These are phyloP conservation scores for Heliconius nattereri DNA, from an alignment of 1,140 invertebrate species.

Conservation along the genomic window DNA sequence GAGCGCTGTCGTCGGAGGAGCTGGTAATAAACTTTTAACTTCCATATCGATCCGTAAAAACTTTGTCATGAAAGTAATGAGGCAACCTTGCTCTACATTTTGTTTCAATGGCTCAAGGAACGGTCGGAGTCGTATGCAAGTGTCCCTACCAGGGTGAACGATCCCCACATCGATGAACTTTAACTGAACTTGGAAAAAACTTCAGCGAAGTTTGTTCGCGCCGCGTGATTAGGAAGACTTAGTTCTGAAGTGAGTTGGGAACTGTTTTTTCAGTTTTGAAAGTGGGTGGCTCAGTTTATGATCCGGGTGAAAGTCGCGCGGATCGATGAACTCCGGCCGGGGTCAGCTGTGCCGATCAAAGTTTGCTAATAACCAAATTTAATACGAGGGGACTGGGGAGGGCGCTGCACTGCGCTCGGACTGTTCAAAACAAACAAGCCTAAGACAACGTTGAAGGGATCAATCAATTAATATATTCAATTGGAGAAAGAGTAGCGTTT, in stretches of 20 bases:
- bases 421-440: conserved; percentile 44
- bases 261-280: conserved; percentile 80
- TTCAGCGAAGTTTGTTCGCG: conserved; percentile 74
- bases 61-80: conserved; percentile 73
- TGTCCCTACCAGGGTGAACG: conserved; percentile 76
- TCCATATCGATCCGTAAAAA: conserved; percentile 76
- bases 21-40: conserved; percentile 73
- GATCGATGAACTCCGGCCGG: conserved; percentile 76
- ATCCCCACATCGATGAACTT: conserved; percentile 77
- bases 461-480: conserved; percentile 4
- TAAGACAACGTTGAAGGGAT: conserved; percentile 29
- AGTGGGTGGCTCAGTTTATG: conserved; percentile 80
- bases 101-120: conserved; percentile 65
- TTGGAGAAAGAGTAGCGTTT: background rate
- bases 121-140: conserved; percentile 73
- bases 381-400: conserved; percentile 59
- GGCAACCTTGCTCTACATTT: conserved; percentile 79
- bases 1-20: conserved; percentile 50
- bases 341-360: conserved; percentile 76
- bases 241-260: conserved; percentile 78
- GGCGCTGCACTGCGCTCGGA: conserved; percentile 56
- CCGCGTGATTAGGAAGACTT: conserved; percentile 80
- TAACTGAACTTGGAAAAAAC: conserved; percentile 78
- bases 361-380: conserved; percentile 80
- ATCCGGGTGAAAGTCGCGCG: conserved; percentile 78